These are phyloP conservation scores for Drosophila neotestacea DNA, from an alignment of 2,888 invertebrate species.

Conservation along the genomic window DNA sequence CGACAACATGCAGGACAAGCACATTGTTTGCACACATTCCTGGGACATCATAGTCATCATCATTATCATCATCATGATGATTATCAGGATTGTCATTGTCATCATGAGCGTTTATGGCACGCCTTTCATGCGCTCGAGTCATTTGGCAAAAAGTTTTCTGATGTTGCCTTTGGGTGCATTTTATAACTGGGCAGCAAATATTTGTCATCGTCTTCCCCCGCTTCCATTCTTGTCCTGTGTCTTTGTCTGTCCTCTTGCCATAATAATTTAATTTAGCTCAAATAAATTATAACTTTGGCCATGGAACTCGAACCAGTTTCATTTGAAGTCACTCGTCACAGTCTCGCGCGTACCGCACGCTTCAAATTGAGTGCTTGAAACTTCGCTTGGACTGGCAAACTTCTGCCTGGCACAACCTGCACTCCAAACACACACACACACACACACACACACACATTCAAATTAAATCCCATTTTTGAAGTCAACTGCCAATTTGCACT, in stretches of 20 bases:
- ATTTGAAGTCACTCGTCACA: slow-evolving; percentile 60
- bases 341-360: slow-evolving; percentile 61
- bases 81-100: slow-evolving; percentile 34
- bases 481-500: slow-evolving; percentile 75
- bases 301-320: slow-evolving; percentile 24
- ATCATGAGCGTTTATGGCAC: slow-evolving; percentile 56
- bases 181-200: slow-evolving; percentile 77
- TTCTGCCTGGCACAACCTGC: slow-evolving; percentile 31
- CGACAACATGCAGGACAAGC: slow-evolving; percentile 49
- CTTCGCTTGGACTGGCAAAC: slow-evolving; percentile 49
- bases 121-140: slow-evolving; percentile 71
- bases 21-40: slow-evolving; percentile 67
- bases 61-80: slow-evolving; percentile 25
- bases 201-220: slow-evolving; percentile 60
- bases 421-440: slow-evolving; percentile 20
- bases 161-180: slow-evolving; percentile 79
- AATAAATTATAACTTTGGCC: slow-evolving; percentile 73
- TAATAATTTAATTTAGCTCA: slow-evolving; percentile 78
- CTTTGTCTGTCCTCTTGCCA: slow-evolving; percentile 39
- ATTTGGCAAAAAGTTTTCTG: slow-evolving; percentile 71
- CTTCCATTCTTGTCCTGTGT: slow-evolving; percentile 4
- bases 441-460: slow-evolving; percentile 51
- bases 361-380: slow-evolving; percentile 74
- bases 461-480: slow-evolving; percentile 75
- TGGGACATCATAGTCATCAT: slow-evolving; percentile 23